A percentile compares a stretch with the other conserved stretches of the same genome.
phyloP scores from a whole-genome alignment of 2,888 invertebrate species.

The Tetragonula carbonaria region DNA sequence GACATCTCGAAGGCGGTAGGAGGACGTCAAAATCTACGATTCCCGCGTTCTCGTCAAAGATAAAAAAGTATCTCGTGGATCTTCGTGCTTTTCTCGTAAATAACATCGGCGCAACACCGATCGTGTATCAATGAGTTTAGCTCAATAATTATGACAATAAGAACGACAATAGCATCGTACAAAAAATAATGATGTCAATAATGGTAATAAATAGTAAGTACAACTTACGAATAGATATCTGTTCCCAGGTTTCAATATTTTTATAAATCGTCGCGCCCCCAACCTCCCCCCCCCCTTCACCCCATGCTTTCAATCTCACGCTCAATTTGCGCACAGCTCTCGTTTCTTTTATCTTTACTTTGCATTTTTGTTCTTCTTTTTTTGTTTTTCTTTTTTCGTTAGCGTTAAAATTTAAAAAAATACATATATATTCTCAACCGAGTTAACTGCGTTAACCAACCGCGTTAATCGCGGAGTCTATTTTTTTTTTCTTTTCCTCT shows the following conservation, averaged over 20 bases:
- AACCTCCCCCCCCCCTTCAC: constrained; percentile 55
- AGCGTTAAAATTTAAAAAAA: constrained; percentile 84
- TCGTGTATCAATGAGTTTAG: neutral
- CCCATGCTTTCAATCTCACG: constrained; percentile 21
- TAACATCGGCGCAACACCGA: neutral
- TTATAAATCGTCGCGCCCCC: constrained; percentile 69
- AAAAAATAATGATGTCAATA: constrained; percentile 49
- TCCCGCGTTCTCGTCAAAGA: neutral
- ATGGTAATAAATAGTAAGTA: constrained; percentile 71
- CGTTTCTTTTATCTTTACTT: constrained; percentile 31
- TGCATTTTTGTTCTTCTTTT: neutral
- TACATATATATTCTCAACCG: constrained; percentile 83
- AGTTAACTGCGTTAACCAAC: constrained; percentile 57
- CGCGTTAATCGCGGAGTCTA: constrained; percentile 71
- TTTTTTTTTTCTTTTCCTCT: constrained; percentile 60
- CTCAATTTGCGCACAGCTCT: constrained; percentile 55
- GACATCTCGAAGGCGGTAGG: constrained; percentile 45
- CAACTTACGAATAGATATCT: constrained; percentile 76
- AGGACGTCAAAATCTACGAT: constrained; percentile 19
- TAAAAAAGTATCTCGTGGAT: constrained; percentile 2
- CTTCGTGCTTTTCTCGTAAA: neutral
- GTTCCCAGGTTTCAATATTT: constrained; percentile 74
- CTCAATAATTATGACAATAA: constrained; percentile 31
- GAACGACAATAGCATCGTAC: constrained; percentile 42
- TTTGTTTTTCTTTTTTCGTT: constrained; percentile 66